Evolutionary conservation across 1,140 invertebrate genomes (phyloP).

Genomic region (Caenorhabditis brenneri): DNA sequence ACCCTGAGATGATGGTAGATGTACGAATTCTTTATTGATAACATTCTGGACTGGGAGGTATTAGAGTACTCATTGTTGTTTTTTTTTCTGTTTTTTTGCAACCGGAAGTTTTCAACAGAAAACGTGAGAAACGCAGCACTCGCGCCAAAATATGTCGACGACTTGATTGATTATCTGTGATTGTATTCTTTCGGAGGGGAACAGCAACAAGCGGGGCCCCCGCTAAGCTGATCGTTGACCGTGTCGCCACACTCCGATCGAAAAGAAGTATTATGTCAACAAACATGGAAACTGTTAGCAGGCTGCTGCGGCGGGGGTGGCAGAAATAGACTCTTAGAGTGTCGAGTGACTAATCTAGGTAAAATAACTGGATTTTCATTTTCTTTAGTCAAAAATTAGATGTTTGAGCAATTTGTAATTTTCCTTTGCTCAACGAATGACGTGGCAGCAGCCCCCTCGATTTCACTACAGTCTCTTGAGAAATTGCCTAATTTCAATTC

Average conservation of each 20-base stretch:
- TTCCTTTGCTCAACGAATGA: slow-evolving; percentile 3
- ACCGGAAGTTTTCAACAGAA: neutral
- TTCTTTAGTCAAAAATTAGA: neutral
- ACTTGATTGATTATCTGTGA: slow-evolving; percentile 38
- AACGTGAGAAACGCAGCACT: neutral
- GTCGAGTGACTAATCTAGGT: slow-evolving; percentile 23
- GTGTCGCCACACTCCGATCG: slow-evolving; percentile 11
- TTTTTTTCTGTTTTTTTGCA: neutral
- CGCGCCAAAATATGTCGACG: neutral
- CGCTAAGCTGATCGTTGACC: slow-evolving; percentile 35
- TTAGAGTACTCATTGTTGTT: neutral
- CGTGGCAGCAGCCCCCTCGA: neutral
- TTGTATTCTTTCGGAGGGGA: slow-evolving; percentile 22
- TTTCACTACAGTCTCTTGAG: neutral
- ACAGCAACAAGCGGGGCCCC: neutral
- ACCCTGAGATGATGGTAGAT: slow-evolving; percentile 32
- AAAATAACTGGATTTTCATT: slow-evolving; percentile 29
- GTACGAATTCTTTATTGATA: neutral
- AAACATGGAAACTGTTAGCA: slow-evolving; percentile 39
- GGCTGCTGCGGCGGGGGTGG: slow-evolving; percentile 26
- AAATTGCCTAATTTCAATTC: neutral
- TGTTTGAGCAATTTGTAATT: slow-evolving; percentile 35
- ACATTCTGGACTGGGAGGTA: slow-evolving; percentile 12
- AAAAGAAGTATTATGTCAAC: slow-evolving; percentile 37
- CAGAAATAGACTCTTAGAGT: slow-evolving; percentile 8